These are phyloP conservation scores for Melanotaenia nigrans DNA, from an alignment of 2,797 vertebrate genomes.

Conservation along the genomic window DNA sequence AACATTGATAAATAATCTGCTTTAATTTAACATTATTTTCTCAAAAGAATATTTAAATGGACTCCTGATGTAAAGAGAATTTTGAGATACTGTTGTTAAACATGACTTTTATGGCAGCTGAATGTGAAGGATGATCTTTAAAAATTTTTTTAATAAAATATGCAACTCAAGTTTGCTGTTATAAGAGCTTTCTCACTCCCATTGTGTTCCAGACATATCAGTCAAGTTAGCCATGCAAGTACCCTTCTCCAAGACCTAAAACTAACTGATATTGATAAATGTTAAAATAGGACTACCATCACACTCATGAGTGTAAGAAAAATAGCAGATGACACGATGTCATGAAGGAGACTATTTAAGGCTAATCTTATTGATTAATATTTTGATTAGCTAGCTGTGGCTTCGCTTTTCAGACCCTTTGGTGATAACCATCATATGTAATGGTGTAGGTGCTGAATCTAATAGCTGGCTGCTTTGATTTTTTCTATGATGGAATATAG, in stretches of 20 bases:
- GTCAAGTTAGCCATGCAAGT: background rate
- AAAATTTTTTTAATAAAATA: background rate
- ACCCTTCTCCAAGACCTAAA: background rate
- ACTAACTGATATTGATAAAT: no score
- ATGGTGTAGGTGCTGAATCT: no score
- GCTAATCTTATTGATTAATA: no score
- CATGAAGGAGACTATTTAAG: no score
- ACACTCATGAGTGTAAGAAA: no score
- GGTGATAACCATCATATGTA: no score
- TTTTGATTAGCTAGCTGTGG: no score
- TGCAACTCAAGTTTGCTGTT: background rate
- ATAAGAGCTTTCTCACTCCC: background rate
- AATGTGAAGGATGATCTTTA: conserved; percentile 2
- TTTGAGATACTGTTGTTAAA: background rate
- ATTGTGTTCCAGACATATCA: background rate
- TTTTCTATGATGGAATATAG: background rate
- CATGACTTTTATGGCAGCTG: background rate
- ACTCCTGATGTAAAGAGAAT: no score
- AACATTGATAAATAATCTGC: background rate
- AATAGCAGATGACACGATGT: no score
- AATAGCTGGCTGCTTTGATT: background rate
- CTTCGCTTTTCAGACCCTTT: no score
- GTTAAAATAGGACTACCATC: no score
- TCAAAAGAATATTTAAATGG: no score
- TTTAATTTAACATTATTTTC: conserved; percentile 11